These are phyloP conservation scores for Misgurnus mizolepis DNA, from an alignment of 2,113 vertebrate species.

Conservation along the genomic window DNA sequence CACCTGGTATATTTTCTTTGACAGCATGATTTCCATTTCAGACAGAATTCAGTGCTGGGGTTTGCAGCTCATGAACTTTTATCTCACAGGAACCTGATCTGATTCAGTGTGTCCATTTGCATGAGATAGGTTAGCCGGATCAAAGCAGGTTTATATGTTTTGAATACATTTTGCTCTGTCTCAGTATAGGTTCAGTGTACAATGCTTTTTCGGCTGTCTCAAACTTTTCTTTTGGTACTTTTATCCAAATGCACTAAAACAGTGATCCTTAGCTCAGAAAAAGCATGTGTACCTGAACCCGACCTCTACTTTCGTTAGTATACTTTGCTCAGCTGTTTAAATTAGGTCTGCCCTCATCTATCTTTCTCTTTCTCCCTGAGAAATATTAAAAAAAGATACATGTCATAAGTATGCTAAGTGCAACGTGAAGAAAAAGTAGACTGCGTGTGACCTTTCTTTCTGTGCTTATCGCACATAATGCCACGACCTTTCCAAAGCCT, in stretches of 20 bases:
- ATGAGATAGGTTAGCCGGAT: not conserved
- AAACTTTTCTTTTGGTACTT: not conserved
- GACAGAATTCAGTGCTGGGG: slow-evolving; percentile 10
- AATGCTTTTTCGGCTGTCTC: not conserved
- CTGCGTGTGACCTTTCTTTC: slow-evolving; percentile 77
- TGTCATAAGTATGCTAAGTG: slow-evolving; percentile 67
- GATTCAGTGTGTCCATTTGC: slow-evolving; percentile 11
- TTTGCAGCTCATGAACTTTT: not conserved
- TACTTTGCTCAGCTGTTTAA: not conserved
- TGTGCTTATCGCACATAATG: slow-evolving; percentile 73
- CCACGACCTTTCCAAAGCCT: slow-evolving; percentile 72
- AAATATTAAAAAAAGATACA: slow-evolving; percentile 50
- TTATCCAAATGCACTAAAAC: not conserved
- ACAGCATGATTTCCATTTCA: slow-evolving; percentile 22
- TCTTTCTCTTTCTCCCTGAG: not conserved
- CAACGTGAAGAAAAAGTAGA: slow-evolving; percentile 69
- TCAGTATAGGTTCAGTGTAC: not conserved
- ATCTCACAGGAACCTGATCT: not conserved
- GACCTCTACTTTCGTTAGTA: slow-evolving; percentile 18
- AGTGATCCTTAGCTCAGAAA: not conserved
- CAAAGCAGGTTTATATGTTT: not conserved
- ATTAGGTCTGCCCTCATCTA: not conserved
- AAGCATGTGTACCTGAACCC: slow-evolving; percentile 1
- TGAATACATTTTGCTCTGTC: slow-evolving; percentile 2
- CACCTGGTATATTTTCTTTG: not conserved